Percentiles rank a stretch among this genome's conserved stretches.
Conservation (phyloP, 2,888 invertebrate species). For the Coelopa pilipes region DNA sequence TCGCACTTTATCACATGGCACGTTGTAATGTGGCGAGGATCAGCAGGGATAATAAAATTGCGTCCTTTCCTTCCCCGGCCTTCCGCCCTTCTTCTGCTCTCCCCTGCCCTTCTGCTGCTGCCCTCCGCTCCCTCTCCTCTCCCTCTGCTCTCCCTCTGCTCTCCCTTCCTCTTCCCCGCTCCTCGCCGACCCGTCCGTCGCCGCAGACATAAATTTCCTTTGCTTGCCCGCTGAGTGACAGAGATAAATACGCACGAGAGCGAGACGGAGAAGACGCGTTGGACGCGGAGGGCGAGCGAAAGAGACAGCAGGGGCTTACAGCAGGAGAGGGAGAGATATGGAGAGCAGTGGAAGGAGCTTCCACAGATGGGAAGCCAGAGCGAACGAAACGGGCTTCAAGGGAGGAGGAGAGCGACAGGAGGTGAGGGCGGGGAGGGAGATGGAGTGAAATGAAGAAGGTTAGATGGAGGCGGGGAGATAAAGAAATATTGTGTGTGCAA, state of each 20-base stretch:
- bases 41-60: slow-evolving; percentile 29
- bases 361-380: background rate
- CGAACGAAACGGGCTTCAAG: background rate
- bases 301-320: background rate
- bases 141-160: no score
- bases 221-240: slow-evolving; percentile 29
- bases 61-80: background rate
- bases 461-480: background rate
- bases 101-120: no score
- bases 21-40: slow-evolving; percentile 4
- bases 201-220: slow-evolving; percentile 29
- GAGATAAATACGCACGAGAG: slow-evolving; percentile 11
- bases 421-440: background rate
- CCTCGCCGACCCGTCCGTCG: background rate
- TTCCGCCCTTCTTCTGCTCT: no score
- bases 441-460: background rate
- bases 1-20: background rate
- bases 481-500: slow-evolving; percentile 3
- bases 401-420: background rate
- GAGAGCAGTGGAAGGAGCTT: background rate
- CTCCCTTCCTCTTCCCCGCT: no score
- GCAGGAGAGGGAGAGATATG: background rate
- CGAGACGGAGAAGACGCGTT: background rate
- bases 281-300: background rate
- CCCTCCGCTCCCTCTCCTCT: no score